Percentiles rank a stretch among this genome's conserved stretches.
phyloP scores from a whole-genome alignment of 2,888 invertebrate genomes.

The Liposcelis brunnea region DNA sequence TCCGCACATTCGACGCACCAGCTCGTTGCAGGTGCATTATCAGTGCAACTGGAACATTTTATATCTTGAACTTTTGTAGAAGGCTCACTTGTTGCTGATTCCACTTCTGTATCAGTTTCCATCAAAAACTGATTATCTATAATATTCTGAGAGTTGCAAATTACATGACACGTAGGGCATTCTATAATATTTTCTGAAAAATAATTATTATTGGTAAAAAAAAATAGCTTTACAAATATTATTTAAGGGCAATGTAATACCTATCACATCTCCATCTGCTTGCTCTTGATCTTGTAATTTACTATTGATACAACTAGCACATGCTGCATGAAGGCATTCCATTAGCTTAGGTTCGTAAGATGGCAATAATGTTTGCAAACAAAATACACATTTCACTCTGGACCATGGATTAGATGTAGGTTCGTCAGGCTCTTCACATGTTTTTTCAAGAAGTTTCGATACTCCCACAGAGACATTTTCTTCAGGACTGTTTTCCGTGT shows the following conservation, averaged over 20 bases:
- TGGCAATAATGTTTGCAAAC: conserved; percentile 29
- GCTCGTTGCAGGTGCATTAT: conserved; percentile 63
- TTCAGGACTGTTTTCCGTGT: no score
- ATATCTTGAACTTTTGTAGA: conserved; percentile 29
- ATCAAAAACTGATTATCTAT: conserved; percentile 72
- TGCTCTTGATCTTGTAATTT: conserved; percentile 38
- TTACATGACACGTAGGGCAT: conserved; percentile 58
- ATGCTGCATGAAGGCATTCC: conserved; percentile 77
- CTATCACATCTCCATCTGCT: conserved; percentile 26
- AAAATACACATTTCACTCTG: conserved; percentile 27
- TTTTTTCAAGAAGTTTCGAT: not conserved
- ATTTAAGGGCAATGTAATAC: no score
- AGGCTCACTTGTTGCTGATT: conserved; percentile 24
- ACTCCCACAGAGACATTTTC: no score
- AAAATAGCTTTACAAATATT: no score
- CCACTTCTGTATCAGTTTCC: conserved; percentile 40
- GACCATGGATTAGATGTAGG: conserved; percentile 14
- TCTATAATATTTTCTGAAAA: conserved; percentile 23
- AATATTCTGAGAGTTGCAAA: conserved; percentile 51
- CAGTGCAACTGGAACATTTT: conserved; percentile 75
- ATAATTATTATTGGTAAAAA: conserved; percentile 4
- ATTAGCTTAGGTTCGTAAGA: conserved; percentile 58
- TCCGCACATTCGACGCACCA: conserved; percentile 86
- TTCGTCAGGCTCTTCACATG: conserved; percentile 2
- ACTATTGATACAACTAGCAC: conserved; percentile 52